A percentile compares a stretch with the other conserved stretches of the same genome.
phyloP scores from a whole-genome alignment of 2,797 vertebrate species.

The Lepus townsendii region DNA sequence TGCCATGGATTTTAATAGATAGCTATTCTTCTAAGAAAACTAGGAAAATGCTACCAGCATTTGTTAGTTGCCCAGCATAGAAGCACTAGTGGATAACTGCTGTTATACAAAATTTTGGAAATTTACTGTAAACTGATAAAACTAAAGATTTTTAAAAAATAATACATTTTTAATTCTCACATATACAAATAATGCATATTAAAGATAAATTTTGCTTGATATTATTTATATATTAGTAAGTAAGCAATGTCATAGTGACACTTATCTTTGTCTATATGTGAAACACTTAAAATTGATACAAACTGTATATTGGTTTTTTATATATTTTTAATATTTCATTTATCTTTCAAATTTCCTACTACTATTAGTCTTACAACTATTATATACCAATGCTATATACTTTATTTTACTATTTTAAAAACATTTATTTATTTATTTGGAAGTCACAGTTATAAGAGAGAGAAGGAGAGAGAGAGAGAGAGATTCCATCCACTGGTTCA shows the following conservation, averaged over 20 bases:
- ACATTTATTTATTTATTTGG: too few relatives aligned
- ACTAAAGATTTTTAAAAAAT: background rate
- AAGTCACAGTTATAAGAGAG: too few relatives aligned
- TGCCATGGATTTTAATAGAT: constrained; percentile 12
- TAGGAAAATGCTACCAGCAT: background rate
- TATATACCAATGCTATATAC: background rate
- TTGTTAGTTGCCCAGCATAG: background rate
- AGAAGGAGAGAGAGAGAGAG: too few relatives aligned
- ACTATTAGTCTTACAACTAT: background rate
- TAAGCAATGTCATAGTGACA: background rate
- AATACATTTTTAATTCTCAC: background rate
- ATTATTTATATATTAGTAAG: background rate
- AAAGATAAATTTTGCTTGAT: constrained; percentile 12
- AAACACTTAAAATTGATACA: constrained; percentile 10
- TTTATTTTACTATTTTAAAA: background rate
- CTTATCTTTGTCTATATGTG: background rate
- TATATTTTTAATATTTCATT: background rate
- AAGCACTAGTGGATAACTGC: constrained; percentile 8
- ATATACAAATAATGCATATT: background rate
- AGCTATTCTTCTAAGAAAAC: constrained; percentile 30
- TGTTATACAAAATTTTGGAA: background rate
- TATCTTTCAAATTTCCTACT: background rate
- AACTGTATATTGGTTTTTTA: background rate
- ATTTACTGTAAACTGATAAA: background rate
- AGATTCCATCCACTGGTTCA: too few relatives aligned